phyloP scores from a whole-genome alignment of 2,888 invertebrate genomes.

The Drosophila austrosaltans region DNA sequence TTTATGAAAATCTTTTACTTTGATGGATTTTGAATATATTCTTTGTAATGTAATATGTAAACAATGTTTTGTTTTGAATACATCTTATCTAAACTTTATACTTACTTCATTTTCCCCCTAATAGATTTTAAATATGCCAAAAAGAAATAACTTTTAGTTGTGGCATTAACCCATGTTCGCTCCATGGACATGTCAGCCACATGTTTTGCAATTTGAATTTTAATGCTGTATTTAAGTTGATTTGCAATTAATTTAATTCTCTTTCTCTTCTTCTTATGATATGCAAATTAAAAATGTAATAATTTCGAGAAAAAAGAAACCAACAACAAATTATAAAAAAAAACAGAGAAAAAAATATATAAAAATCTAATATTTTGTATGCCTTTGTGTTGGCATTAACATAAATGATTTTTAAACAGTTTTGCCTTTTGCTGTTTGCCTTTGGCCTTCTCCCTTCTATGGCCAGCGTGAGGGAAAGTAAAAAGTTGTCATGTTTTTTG shows the following conservation, averaged over 20 bases:
- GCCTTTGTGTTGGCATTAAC: constrained; percentile 48
- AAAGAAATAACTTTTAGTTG: background rate
- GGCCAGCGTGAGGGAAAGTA: background rate
- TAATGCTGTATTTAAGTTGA: constrained; percentile 30
- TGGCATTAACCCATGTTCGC: background rate
- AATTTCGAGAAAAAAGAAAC: constrained; percentile 47
- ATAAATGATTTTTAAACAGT: constrained; percentile 55
- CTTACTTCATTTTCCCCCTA: no score
- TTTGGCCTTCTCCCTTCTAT: background rate
- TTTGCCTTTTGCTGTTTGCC: constrained; percentile 30
- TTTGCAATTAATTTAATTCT: constrained; percentile 23
- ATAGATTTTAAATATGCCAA: background rate
- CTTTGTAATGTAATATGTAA: no score
- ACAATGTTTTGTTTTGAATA: no score
- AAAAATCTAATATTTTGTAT: constrained; percentile 35
- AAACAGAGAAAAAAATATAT: constrained; percentile 36
- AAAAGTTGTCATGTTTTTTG: constrained; percentile 42
- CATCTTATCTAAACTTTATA: no score
- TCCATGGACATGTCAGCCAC: background rate
- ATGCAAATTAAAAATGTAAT: constrained; percentile 45
- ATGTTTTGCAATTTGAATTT: constrained; percentile 25
- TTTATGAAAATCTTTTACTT: no score
- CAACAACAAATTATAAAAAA: constrained; percentile 24
- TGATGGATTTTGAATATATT: no score
- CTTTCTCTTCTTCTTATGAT: constrained; percentile 45